phyloP scores from a whole-genome alignment of 2,797 vertebrate genomes.

The Cossypha niveicapilla region DNA sequence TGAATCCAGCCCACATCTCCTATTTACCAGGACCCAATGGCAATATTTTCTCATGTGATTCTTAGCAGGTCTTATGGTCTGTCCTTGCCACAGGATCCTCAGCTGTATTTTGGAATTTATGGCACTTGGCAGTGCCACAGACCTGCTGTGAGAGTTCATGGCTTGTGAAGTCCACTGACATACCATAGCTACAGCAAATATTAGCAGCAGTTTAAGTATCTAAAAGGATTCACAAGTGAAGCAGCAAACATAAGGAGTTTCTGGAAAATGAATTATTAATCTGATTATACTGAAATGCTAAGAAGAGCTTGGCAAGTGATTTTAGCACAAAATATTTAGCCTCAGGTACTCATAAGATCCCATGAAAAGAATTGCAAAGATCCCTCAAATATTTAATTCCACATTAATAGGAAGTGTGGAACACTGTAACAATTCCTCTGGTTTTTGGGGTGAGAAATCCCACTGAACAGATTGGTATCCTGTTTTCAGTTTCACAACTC shows the following conservation, averaged over 20 bases:
- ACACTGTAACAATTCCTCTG: background rate
- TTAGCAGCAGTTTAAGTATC: background rate
- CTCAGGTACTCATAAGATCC: background rate
- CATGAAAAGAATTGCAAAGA: background rate
- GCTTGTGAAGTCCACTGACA: background rate
- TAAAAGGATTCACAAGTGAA: background rate
- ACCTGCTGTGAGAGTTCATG: background rate
- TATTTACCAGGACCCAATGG: background rate
- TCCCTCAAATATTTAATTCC: background rate
- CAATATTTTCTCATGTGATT: background rate
- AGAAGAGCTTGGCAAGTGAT: background rate
- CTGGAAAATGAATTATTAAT: background rate
- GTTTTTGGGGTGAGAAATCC: background rate
- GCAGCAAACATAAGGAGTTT: background rate
- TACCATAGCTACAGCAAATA: background rate
- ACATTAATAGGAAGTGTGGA: background rate
- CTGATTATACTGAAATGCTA: background rate
- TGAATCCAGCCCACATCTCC: background rate
- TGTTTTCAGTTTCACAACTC: background rate
- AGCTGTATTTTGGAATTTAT: background rate
- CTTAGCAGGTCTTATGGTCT: background rate
- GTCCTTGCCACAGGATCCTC: background rate
- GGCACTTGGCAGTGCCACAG: background rate
- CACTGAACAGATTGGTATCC: background rate
- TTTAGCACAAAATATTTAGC: background rate